Evolutionary conservation across 2,888 invertebrate species (phyloP), one percentile per base, ranked within the genome.

Genomic region (Seira sanloemensis): DNA sequence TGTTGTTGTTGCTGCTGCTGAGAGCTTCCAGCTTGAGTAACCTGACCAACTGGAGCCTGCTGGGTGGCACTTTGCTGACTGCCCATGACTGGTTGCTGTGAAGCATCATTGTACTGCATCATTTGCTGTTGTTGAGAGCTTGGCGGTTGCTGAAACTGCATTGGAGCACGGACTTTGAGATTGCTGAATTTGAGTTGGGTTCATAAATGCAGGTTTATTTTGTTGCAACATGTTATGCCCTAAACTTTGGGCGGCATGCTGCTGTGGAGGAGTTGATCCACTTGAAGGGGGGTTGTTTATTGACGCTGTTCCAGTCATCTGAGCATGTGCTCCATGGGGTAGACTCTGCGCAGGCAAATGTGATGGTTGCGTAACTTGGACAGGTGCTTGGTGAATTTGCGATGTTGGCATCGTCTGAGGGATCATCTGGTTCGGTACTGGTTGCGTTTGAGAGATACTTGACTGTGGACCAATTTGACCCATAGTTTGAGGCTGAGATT

Each of bases 181-280:
- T 76, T 90, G 88, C 68, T 88, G 76, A 74, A 86, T 86, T 65
- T 87, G 88, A 81, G 87, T 71, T 79, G 83, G 84, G 92, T 92
- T 83, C 69, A 85, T 85, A 84, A 80, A 86, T n/a, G 86, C 73
- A 18, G 86, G 75, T 54, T 88, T 88, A 74, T 82, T 85, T 21
- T 85, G 85, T 24, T 87, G 87, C 46, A 86, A 74, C 78, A 81
- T 85, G 71, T 85, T 86, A 79, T 88, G 88, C 0, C 88, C 88
- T 50, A 87, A 78, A 67, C 86, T 88, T 58, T 87, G 86, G 46
- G 90, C 82, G 86, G 90, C 72, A 90, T 90, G 58, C 79, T 89
- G 78, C 89, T 91, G 90, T 90, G 78, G 89, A 90, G 89, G 79
- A 90, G 89, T 71, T 90, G 78, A 76, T 86, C 81, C 25, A 21